Evolutionary conservation across 2,888 invertebrate genomes (phyloP), one percentile per base, ranked within the genome.

Genomic region (Xylota segnis): DNA sequence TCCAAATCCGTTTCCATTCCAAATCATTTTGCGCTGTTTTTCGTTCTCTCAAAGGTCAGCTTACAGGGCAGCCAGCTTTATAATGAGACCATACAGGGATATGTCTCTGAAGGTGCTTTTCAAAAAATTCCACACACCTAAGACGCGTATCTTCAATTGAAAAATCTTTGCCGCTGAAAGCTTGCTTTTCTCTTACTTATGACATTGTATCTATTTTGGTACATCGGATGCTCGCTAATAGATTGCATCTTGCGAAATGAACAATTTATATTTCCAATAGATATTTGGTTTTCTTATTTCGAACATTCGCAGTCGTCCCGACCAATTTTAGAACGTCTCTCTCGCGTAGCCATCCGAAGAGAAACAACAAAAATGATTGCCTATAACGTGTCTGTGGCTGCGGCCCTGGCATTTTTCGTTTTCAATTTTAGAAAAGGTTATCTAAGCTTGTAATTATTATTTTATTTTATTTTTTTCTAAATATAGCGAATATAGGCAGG

Each of bases 211-310:
- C 40, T 68, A 68, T 68, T 68, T 68, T 29, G 12, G 58, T 58
- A 58, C 12, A 43, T 56, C 12, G 2, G 4, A 37, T 12, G 54
- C 23, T 27, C 68, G 12, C 32, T 12, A 45, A 61, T 45, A 47
- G 37, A 47, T 43, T 1, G 16, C 9, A 10, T 5, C 14, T 65
- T 45, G 43, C 29, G 27, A 45, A 27, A 40, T 54, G 27, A 29
- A 16, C 52, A 68, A 43, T 56, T 56, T 56, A 54, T 56, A 56
- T 58, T 58, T 70, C 56, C 45, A 58, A 70, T 58, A 70, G 27
- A 52, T 52, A 5, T 29, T 61, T 43, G 1, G 40, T 40, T 43
- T 40, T 58, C 40, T 12, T 12, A 7, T 18, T 58, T 40, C 12
- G 3, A 23, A 23, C 3, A 2, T 18, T 37, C n/a, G 1, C 18